A percentile compares a stretch with the other conserved stretches of the same genome.
phyloP scores from a whole-genome alignment of 2,797 vertebrate genomes.

The Euthynnus affinis region DNA sequence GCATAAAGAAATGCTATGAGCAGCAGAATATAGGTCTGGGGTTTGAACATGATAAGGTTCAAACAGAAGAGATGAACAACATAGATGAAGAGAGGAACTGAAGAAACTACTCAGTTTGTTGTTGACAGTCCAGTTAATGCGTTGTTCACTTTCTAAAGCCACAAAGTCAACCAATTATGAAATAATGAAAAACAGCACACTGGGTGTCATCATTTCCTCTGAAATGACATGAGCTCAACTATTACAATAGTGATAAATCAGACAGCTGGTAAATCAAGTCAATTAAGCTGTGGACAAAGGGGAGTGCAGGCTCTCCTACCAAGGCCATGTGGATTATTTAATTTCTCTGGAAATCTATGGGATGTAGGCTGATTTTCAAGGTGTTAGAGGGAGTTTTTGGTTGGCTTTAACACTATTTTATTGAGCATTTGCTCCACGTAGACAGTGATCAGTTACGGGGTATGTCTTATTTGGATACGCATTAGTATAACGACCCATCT shows the following conservation, averaged over 20 bases:
- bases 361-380: constrained; percentile 12
- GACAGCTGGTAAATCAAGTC: constrained; percentile 38
- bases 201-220: constrained; percentile 43
- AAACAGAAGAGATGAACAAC: not conserved
- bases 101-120: not conserved
- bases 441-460: constrained; percentile 21
- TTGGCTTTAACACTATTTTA: constrained; percentile 26
- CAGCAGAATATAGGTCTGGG: not conserved
- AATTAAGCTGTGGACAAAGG: constrained; percentile 30
- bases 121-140: not conserved
- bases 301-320: constrained; percentile 17
- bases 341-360: constrained; percentile 20
- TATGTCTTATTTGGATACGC: not conserved
- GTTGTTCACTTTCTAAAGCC: constrained; percentile 10
- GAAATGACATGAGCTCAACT: constrained; percentile 44
- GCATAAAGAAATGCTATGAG: not conserved
- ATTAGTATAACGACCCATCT: constrained; percentile 14
- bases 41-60: not conserved
- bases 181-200: constrained; percentile 36
- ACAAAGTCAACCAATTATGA: not conserved
- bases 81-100: not conserved
- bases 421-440: constrained; percentile 38
- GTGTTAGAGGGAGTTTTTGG: constrained; percentile 13
- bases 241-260: constrained; percentile 40
- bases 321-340: constrained; percentile 21